Base-by-base conservation (phyloP, 1,140 invertebrate species). In the Drosophila paulistorum region DNA sequence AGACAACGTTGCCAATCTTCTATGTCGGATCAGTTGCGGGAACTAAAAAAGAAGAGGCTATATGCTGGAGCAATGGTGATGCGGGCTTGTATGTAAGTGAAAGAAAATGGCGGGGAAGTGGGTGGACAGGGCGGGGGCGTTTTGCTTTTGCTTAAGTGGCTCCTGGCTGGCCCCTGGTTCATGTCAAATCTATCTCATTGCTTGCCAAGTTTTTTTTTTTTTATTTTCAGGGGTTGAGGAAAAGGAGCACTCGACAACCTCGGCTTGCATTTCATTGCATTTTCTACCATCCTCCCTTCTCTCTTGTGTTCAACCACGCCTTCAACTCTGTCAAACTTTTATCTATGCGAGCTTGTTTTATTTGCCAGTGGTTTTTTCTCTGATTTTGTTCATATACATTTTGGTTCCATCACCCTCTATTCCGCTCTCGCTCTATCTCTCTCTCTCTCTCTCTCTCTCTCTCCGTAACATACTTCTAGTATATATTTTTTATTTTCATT, bases 281-380 rank as follows among this genome's bases (percentile, higher is more conserved):
- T 68, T 37, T 37, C 10, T 5, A 37, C 35, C 9, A 9, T 26
- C 71, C 83, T 79, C 83, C 83, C 64, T 51, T 72, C 45, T 5
- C 9, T 30, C 42, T 23, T 4, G 5, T 1, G 10, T 23, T 23
- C 17, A 66, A 73, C 74, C 67, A 77, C 68, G 75, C 75, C 68
- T 48, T 67, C 74, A 65, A 71, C 79, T 45, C 84, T 89, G 77
- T 71, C 83, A 77, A 87, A 87, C 70, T 87, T 87, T 87, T 87
- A 87, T 87, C 83, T 89, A 58, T 64, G 65, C 71, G 41, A 60
- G 64, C 20, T 17, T 48, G 57, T 51, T 51, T 51, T 51, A 51
- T 51, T 51, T 51, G 45, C 45, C 62, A 61, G 65, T 48, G 54
- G 63, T 69, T 81, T 81, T 84, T 75, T 55, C 23, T 9, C 2